Base-by-base conservation (phyloP, 2,797 vertebrate species). In the Sebastes steindachneri region DNA sequence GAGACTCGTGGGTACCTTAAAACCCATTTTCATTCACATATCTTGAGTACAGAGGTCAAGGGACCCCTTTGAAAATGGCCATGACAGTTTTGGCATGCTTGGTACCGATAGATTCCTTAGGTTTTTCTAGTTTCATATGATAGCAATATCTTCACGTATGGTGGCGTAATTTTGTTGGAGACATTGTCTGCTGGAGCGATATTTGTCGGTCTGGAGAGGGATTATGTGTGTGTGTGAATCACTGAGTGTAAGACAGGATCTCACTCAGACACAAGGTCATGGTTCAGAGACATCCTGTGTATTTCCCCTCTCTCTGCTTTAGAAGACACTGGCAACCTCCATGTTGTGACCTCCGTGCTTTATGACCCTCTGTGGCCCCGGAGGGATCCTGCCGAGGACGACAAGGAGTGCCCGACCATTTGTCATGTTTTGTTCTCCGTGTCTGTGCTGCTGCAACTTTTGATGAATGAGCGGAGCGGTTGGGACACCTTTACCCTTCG, bases 391-490 rank as follows among this genome's bases (percentile, higher is more conserved):
- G 57, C 29, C 5, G 57, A 82, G 63, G 58, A 75, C 58, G 69
- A 68, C 53, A 57, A 77, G 33, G 55, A 51, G 60, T 41, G 45
- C 60, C 67, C 53, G 6, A 10, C 45, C 86, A 88, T 90, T 86
- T 77, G 83, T 90, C 86, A 80, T 79, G 41, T 82, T 86, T 82
- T 79, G 72, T 73, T 62, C 45, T 51, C 26, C 1, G 3, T 21
- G 55, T 67, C 73, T 55, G 25, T 55, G 25, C 59, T 19, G 57
- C 75, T 73, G 59, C 63, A 77, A 77, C 75, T 72, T 92, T 77
- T 93, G 87, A 93, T 84, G 86, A 92, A 92, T 72, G 88, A 82
- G 75, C 14, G 25, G 21, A 70, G 71, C 14, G 5, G 45, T 28
- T 12, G 17, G 84, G 66, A 79, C 69, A 81, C 75, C 79, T 78